phyloP scores from a whole-genome alignment of 2,888 invertebrate genomes.

The Coleophora deauratella region DNA sequence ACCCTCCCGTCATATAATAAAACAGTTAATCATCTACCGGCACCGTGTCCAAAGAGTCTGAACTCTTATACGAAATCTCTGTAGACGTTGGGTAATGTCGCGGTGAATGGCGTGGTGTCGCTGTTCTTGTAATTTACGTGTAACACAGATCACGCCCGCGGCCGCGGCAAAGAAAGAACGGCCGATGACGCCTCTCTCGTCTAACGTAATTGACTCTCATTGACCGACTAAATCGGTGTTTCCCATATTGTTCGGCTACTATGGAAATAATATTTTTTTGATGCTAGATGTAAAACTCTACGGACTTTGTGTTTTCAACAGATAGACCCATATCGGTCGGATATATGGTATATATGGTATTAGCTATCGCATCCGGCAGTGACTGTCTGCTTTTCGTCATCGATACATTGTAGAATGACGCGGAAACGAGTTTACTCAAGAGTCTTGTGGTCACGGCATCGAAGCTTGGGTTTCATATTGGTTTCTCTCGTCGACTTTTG shows the following conservation, averaged over 20 bases:
- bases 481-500: slow-evolving; percentile 8
- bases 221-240: slow-evolving; percentile 37
- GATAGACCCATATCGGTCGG: too few species aligned
- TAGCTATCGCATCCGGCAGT: slow-evolving; percentile 28
- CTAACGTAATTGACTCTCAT: slow-evolving; percentile 52
- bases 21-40: slow-evolving; percentile 32
- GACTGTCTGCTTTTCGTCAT: slow-evolving; percentile 30
- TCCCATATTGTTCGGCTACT: slow-evolving; percentile 28
- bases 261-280: slow-evolving; percentile 15
- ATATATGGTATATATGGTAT: slow-evolving; percentile 4
- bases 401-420: slow-evolving; percentile 33
- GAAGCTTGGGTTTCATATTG: slow-evolving; percentile 15
- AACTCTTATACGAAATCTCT: slow-evolving; percentile 27
- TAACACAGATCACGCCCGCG: slow-evolving; percentile 30
- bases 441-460: slow-evolving; percentile 24
- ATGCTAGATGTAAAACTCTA: too few species aligned
- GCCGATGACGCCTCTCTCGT: slow-evolving; percentile 39
- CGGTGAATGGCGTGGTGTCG: slow-evolving; percentile 45
- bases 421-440: slow-evolving; percentile 31
- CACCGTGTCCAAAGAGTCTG: slow-evolving; percentile 39
- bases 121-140: slow-evolving; percentile 48
- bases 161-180: slow-evolving; percentile 26
- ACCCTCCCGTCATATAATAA: slow-evolving; percentile 25
- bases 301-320: too few species aligned
- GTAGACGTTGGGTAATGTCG: slow-evolving; percentile 42